A percentile compares a stretch with the other conserved stretches of the same genome.
phyloP scores from a whole-genome alignment of 2,113 vertebrate genomes.

The Aegypius monachus region DNA sequence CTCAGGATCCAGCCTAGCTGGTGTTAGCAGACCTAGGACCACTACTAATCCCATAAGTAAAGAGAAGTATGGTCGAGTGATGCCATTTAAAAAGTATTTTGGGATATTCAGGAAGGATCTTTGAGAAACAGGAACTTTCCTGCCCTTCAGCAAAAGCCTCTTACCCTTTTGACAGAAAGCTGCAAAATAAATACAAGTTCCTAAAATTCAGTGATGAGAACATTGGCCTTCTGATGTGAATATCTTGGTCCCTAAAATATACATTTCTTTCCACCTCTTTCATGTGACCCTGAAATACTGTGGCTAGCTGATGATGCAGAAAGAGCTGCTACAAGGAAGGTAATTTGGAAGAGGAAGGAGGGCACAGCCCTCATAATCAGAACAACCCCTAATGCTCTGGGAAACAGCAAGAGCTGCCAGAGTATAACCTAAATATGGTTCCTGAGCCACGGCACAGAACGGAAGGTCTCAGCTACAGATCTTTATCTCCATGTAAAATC shows the following conservation, averaged over 20 bases:
- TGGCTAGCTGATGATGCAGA: neutral
- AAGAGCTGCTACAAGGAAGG: constrained; percentile 25
- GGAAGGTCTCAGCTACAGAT: neutral
- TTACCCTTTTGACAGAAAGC: neutral
- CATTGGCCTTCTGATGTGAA: neutral
- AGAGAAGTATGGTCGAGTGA: neutral
- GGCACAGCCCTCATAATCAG: neutral
- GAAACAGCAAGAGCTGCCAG: neutral
- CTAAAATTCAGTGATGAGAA: neutral
- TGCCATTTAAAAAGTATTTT: neutral
- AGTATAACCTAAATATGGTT: neutral
- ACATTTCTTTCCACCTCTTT: neutral
- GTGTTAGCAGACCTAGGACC: neutral
- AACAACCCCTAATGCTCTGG: neutral
- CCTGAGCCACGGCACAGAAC: neutral
- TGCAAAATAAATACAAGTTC: neutral
- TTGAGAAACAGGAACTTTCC: neutral
- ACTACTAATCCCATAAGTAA: neutral
- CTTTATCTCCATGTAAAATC: neutral
- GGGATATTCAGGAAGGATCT: neutral
- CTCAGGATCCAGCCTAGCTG: neutral
- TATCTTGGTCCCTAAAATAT: neutral
- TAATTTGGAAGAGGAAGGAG: constrained; percentile 45
- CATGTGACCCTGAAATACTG: neutral
- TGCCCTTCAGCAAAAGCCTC: neutral